A percentile compares a stretch with the other conserved stretches of the same genome.
Evolutionary conservation across 2,113 vertebrate species (phyloP).

Genomic region (Prionailurus viverrinus): DNA sequence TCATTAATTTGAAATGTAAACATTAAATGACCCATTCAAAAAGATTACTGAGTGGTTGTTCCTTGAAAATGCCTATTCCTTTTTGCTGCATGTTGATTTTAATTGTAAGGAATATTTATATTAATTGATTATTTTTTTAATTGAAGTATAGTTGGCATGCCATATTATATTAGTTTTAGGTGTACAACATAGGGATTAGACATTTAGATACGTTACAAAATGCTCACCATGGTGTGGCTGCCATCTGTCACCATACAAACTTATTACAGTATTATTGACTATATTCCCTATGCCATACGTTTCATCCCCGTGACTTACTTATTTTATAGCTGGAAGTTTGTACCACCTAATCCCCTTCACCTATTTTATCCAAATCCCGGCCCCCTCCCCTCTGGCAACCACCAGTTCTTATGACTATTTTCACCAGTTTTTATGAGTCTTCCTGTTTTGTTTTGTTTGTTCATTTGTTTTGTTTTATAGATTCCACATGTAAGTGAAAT

Average conservation of each 20-base stretch:
- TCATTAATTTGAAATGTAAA: conserved; percentile 43
- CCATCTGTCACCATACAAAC: background rate
- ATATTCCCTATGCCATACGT: background rate
- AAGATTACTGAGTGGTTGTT: background rate
- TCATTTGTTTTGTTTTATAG: background rate
- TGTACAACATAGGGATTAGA: background rate
- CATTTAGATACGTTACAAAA: background rate
- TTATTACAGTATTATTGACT: background rate
- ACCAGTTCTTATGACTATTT: background rate
- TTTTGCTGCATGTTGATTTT: conserved; percentile 20
- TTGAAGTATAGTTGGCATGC: background rate
- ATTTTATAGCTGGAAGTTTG: background rate
- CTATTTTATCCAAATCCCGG: background rate
- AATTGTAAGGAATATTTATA: conserved; percentile 40
- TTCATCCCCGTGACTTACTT: background rate
- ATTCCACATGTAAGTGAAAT: background rate
- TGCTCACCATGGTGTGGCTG: background rate
- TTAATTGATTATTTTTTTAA: background rate
- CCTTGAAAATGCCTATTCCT: conserved; percentile 32
- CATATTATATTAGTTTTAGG: background rate
- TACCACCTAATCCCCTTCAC: background rate
- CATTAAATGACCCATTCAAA: background rate
- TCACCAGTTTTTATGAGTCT: background rate
- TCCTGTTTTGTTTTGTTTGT: background rate
- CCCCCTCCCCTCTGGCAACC: background rate